These are phyloP conservation scores for Muscina levida DNA, from an alignment of 2,888 invertebrate genomes.

Conservation along the genomic window DNA sequence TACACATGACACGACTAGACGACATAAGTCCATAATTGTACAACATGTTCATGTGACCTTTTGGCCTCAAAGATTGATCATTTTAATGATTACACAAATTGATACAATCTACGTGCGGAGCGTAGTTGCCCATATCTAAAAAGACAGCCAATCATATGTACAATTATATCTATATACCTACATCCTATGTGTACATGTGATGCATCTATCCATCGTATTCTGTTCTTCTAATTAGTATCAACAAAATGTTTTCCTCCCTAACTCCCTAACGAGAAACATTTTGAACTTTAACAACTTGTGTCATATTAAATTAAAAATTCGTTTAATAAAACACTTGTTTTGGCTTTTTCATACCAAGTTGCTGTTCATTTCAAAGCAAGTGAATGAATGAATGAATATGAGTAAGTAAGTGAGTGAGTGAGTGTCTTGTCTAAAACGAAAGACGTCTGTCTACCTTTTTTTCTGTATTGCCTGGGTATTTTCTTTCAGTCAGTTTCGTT, in stretches of 20 bases:
- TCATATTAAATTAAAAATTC: slow-evolving; percentile 65
- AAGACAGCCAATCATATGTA: background rate
- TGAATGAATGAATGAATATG: background rate
- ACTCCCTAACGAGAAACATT: slow-evolving; percentile 16
- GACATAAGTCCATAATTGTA: too few species aligned
- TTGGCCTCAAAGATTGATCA: slow-evolving; percentile 25
- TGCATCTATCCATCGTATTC: too few species aligned
- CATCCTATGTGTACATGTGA: background rate
- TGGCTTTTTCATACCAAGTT: slow-evolving; percentile 11
- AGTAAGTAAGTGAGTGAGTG: background rate
- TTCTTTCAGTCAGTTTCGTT: background rate
- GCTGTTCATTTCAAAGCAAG: background rate
- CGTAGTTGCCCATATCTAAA: background rate
- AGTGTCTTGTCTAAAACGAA: too few species aligned
- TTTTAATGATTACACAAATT: slow-evolving; percentile 28
- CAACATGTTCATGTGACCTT: background rate
- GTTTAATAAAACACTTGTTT: slow-evolving; percentile 57
- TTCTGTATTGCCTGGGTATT: too few species aligned
- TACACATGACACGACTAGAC: too few species aligned
- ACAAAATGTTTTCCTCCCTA: slow-evolving; percentile 20
- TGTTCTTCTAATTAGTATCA: slow-evolving; percentile 15
- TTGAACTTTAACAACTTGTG: slow-evolving; percentile 47
- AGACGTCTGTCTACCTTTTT: slow-evolving; percentile 24
- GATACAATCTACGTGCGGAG: background rate
- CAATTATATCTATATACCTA: background rate